Evolutionary conservation across 2,113 vertebrate genomes (phyloP).

Genomic region (rabbit (Oryctolagus cuniculus)): DNA sequence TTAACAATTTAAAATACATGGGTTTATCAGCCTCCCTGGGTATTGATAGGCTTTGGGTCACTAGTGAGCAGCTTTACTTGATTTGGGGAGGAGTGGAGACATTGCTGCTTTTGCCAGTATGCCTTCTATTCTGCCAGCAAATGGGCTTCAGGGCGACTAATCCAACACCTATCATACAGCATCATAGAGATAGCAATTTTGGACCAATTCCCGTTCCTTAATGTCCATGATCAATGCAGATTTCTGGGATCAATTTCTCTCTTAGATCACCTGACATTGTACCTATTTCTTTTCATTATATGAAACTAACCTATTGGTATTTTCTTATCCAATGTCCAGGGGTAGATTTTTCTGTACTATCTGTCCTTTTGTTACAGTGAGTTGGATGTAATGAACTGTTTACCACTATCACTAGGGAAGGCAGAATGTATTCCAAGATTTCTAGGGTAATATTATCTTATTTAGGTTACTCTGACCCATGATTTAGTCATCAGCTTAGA

Average conservation of each 20-base stretch:
- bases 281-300: neutral
- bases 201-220: neutral
- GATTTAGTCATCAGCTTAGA: slow-evolving; percentile 37
- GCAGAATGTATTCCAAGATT: slow-evolving; percentile 29
- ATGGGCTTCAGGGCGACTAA: neutral
- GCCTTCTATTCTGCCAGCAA: neutral
- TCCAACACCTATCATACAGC: neutral
- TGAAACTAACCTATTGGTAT: neutral
- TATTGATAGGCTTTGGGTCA: neutral
- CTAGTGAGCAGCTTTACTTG: neutral
- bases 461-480: slow-evolving; percentile 35
- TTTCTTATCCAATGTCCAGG: neutral
- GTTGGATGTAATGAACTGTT: neutral
- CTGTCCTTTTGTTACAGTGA: neutral
- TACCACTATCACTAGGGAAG: neutral
- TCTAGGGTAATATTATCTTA: neutral
- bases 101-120: neutral
- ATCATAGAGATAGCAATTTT: neutral
- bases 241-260: neutral
- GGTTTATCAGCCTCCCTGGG: neutral
- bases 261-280: neutral
- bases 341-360: neutral
- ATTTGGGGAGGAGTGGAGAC: neutral
- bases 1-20: neutral
- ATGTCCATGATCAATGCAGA: neutral